Evolutionary conservation across 30 jellyfish, hydroid and myxozoan species (phyloP), one percentile per base, ranked within the genome.

Genomic region (Chrysaora quinquecirrha): DNA sequence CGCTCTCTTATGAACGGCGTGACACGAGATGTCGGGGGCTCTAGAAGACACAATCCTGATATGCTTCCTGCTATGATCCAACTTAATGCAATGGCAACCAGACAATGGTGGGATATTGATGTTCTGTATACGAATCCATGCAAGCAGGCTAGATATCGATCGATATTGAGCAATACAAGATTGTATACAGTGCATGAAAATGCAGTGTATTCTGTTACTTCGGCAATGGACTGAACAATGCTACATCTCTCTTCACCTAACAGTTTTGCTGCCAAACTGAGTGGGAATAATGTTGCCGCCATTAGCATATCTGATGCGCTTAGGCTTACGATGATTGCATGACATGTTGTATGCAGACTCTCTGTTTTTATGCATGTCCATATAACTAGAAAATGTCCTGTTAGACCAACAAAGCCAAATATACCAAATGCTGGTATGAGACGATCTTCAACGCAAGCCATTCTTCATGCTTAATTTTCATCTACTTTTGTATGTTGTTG

Each of bases 11-110:
- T 3, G 21, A 66, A 66, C 3, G 78, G 64, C 12, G 78, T 66
- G 20, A 2, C 62, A 21, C 34, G 60, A 3, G 20, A 10, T 3
- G 9, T 66, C 10, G 78, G 78, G 16, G 30, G 10, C 27, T 66
- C 78, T 33, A 66, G 64, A 16, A 66, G 34, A 64, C 9, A 66
- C 30, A 66, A 11, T 24, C 78, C 78, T n/a, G 78, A 21, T 9
- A 21, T 3, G 62, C 30, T 10, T 6, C 10, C 18, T 9, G 60
- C 9, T 16, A 33, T 9, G 30, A 66, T 3, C 78, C 78, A 66
- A 30, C 78, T n/a, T 11, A 30, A 24, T 10, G 34, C 22, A 9
- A 28, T 10, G n/a, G 19, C 22, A 3, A 18, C 10, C 78, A 24
- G 22, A 21, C 18, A 6, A 66, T 21, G 20, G 20, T 66, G 20